A percentile compares a stretch with the other conserved stretches of the same genome.
These are phyloP conservation scores for Thaumetopoea pityocampa DNA, from an alignment of 1,140 invertebrate genomes.

Conservation along the genomic window DNA sequence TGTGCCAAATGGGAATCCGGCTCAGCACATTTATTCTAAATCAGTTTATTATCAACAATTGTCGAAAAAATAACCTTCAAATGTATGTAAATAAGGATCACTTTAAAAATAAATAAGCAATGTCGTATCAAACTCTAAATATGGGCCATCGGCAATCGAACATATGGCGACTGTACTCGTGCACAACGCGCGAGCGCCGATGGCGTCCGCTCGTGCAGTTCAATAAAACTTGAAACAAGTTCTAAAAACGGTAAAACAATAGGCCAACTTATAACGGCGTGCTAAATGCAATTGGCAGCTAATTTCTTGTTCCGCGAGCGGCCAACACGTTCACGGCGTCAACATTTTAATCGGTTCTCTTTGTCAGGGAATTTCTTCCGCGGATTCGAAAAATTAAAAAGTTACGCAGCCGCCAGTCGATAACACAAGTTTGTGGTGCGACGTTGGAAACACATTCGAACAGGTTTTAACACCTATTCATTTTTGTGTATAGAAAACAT, in stretches of 20 bases:
- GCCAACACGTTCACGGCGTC: constrained; percentile 40
- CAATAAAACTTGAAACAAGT: constrained; percentile 55
- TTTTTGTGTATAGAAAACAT: constrained; percentile 5
- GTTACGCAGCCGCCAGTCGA: constrained; percentile 11
- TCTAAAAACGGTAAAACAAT: constrained; percentile 70
- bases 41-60: no score
- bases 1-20: no score
- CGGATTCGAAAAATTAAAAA: constrained; percentile 9
- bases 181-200: no score
- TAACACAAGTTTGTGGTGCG: constrained; percentile 5
- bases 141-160: no score
- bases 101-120: no score
- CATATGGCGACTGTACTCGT: no score
- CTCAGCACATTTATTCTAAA: no score
- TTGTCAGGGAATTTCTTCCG: constrained; percentile 30
- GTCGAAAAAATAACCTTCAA: no score
- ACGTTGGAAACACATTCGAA: constrained; percentile 4
- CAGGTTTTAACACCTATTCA: constrained; percentile 11
- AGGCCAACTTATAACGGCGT: constrained; percentile 69
- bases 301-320: constrained; percentile 58
- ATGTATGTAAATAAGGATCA: constrained; percentile 16
- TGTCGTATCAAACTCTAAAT: no score
- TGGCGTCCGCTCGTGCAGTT: no score
- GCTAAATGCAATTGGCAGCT: constrained; percentile 69
- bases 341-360: constrained; percentile 47